Evolutionary conservation across 2,113 vertebrate species (phyloP), one percentile per base, ranked within the genome.

Genomic region (Hiodon tergisus): DNA sequence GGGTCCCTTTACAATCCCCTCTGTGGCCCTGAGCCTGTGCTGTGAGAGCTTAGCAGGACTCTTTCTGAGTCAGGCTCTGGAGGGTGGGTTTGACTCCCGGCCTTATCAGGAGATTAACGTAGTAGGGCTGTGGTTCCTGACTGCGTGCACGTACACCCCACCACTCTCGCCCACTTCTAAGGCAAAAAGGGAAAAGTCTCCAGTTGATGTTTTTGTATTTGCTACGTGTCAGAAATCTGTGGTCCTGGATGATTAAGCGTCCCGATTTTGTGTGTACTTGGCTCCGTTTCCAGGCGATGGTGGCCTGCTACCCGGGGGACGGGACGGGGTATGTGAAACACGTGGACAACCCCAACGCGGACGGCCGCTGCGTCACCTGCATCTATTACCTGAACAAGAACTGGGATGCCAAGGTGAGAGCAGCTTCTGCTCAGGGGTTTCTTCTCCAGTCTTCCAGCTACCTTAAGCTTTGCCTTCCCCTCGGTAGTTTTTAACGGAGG

Each of bases 351-450:
- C 94, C 94, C 52, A 96, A 94, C 0, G 91, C 91, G 0, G 94
- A 96, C 0, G 94, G 94, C 7, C 94, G 94, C 73, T 95, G 94
- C 66, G 93, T 96, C 79, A 96, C 94, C 59, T 96, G 94, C 85
- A 95, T 96, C 86, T 96, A 96, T 84, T 96, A 96, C 78, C 87
- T 96, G 83, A 95, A 96, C 82, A 95, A 96, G 85, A 92, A 95
- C 69, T 96, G 94, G 94, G 92, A 94, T 67, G 91, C 93, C 75
- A 95, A 94, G 94, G 94, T 95, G 84, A 78, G 31, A 31, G 67
- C 17, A 0, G n/a, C 54, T 11, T 8, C 4, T 53, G n/a, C 60
- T 13, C 51, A 8, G 4, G 3, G 8, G 7, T 46, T 53, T 52
- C 48, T 6, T 53, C 16, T 53, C 67, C 54, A 4, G 50, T 46